These are phyloP conservation scores for Thera obeliscata DNA, from an alignment of 2,888 invertebrate genomes.

Conservation along the genomic window DNA sequence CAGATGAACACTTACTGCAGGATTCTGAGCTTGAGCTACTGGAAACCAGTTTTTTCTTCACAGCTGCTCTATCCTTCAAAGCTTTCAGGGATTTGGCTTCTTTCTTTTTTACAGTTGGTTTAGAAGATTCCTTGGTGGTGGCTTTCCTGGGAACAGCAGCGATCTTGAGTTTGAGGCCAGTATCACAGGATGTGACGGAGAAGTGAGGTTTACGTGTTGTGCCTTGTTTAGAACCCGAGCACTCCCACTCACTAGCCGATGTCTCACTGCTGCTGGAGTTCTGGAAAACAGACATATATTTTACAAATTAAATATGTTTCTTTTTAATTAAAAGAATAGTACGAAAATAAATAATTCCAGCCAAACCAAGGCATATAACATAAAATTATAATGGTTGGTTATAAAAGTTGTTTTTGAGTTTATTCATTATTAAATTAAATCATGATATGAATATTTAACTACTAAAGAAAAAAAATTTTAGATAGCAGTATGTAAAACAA, in stretches of 20 bases:
- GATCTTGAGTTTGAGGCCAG: conserved; percentile 85
- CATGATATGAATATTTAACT: too few relatives aligned
- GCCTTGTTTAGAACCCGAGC: conserved; percentile 65
- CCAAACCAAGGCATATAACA: too few relatives aligned
- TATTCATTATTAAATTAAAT: too few relatives aligned
- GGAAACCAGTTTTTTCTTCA: conserved; percentile 64
- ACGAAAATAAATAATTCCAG: too few relatives aligned
- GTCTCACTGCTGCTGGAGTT: conserved; percentile 72
- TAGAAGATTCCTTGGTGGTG: conserved; percentile 66
- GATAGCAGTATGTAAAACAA: too few relatives aligned
- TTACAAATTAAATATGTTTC: not conserved
- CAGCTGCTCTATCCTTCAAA: conserved; percentile 49
- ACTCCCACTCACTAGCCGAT: conserved; percentile 78
- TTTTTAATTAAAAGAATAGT: too few relatives aligned
- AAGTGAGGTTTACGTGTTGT: conserved; percentile 79
- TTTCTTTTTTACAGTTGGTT: conserved; percentile 72
- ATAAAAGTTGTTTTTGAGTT: too few relatives aligned
- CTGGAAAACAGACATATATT: conserved; percentile 57
- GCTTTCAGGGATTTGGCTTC: conserved; percentile 53
- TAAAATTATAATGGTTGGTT: too few relatives aligned
- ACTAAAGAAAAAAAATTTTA: too few relatives aligned
- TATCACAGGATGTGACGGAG: conserved; percentile 86
- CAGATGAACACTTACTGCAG: conserved; percentile 79
- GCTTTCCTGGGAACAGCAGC: conserved; percentile 82
- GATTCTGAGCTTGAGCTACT: conserved; percentile 80